These are phyloP conservation scores for Plutella xylostella DNA, from an alignment of 2,888 invertebrate species.

Conservation along the genomic window DNA sequence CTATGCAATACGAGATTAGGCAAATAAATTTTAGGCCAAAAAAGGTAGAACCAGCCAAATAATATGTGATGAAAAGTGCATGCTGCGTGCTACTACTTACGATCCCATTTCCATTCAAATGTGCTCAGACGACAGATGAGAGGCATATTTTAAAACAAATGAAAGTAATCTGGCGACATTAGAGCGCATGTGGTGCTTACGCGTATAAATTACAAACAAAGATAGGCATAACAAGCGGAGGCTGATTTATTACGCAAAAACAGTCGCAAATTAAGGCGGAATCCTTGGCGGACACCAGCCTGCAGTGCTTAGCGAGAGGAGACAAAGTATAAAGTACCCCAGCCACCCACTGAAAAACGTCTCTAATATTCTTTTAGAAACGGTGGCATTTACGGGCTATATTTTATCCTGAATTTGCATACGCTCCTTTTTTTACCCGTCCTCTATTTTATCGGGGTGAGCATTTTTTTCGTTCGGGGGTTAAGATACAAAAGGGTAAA, in stretches of 20 bases:
- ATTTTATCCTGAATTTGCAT: constrained; percentile 73
- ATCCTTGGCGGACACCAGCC: constrained; percentile 56
- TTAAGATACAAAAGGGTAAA: constrained; percentile 72
- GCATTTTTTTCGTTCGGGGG: constrained; percentile 68
- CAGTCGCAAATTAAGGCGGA: constrained; percentile 63
- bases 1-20: no score
- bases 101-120: no score
- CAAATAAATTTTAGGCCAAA: no score
- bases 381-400: constrained; percentile 73
- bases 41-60: no score
- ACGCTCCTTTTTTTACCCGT: constrained; percentile 71
- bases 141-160: no score
- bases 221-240: constrained; percentile 21
- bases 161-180: no score
- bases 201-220: constrained; percentile 3
- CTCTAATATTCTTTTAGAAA: constrained; percentile 73
- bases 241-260: constrained; percentile 60
- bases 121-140: no score
- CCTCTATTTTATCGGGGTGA: constrained; percentile 68
- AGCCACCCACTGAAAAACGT: constrained; percentile 71
- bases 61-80: no score
- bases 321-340: constrained; percentile 69
- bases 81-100: no score
- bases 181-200: constrained; percentile 4
- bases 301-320: constrained; percentile 63